Evolutionary conservation across 2,113 vertebrate species (phyloP), one percentile per base, ranked within the genome.

Genomic region (Furnarius figulus): DNA sequence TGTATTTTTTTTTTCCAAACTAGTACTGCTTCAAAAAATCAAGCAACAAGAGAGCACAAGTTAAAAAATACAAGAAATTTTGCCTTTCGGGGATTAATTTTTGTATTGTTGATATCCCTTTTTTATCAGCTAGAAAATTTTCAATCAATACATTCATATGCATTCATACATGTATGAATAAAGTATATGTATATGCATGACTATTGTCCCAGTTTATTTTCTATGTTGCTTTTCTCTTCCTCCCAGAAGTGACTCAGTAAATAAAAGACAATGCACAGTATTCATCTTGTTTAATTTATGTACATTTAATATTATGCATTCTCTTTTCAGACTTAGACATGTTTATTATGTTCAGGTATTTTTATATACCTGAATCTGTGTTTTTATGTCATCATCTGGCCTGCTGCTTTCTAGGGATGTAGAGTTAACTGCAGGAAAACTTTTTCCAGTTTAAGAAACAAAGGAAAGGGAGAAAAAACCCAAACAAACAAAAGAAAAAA

Each of bases 21-120:
- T 80, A n/a, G 52, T 89, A 72, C 39, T 78, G 6, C 46, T 95
- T 93, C 84, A 61, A 94, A 94, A 76, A 78, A 90, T 76, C 61
- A 94, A 94, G 80, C 31, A 97, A 72, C n/a, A 71, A 75, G 52
- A 89, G 22, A 91, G 63, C 50, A 92, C 47, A 79, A 27, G 71
- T 86, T 83, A 56, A 96, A 94, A 67, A n/a, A 71, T 39, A 31
- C 59, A 62, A n/a, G 28, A 83, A n/a, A 93, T 55, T 67, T 5
- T 24, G 42, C 49, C 6, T 62, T 85, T 87, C 63, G 80, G 5
- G 10, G 3, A 30, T 3, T 11, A 39, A 21, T 74, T 62, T 72
- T 73, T 62, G 5, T 40, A 30, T 13, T 63, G 2, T 30, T 82
- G 12, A 24, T 42, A 68, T 3, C 3, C 0, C 4, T 39, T 71